Conservation (phyloP, 2,888 invertebrate genomes). For the Hanleya hanleyi region DNA sequence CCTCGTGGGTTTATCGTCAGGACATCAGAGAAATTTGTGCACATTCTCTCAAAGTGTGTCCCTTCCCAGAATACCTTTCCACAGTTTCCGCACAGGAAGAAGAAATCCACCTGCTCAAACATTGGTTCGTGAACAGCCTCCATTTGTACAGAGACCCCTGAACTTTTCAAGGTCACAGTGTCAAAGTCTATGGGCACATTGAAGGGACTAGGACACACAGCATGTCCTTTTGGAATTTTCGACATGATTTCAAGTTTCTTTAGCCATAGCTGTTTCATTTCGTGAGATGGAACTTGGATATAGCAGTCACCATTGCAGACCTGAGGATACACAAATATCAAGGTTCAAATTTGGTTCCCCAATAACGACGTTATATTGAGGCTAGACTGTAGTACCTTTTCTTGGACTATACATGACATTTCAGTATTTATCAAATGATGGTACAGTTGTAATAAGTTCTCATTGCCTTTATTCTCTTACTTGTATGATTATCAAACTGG, state of each 20-base stretch:
- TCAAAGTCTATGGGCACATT: slow-evolving; percentile 11
- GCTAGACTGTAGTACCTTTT: too few species aligned
- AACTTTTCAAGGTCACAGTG: slow-evolving; percentile 12
- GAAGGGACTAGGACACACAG: background rate
- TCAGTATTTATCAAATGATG: too few species aligned
- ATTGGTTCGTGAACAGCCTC: slow-evolving; percentile 75
- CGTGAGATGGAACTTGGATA: slow-evolving; percentile 41
- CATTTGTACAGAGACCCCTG: slow-evolving; percentile 67
- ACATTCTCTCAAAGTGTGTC: slow-evolving; percentile 71
- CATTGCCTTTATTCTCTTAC: too few species aligned
- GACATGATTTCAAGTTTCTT: slow-evolving; percentile 9
- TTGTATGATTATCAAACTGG: too few species aligned
- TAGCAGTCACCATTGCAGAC: slow-evolving; percentile 58
- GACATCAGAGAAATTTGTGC: slow-evolving; percentile 64
- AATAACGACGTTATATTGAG: too few species aligned
- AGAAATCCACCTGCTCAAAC: slow-evolving; percentile 76
- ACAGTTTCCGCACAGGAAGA: slow-evolving; percentile 82
- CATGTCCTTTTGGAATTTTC: background rate
- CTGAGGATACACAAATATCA: slow-evolving; percentile 37
- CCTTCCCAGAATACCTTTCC: slow-evolving; percentile 86
- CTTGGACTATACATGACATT: too few species aligned
- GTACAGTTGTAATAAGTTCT: too few species aligned
- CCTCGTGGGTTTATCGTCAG: slow-evolving; percentile 22
- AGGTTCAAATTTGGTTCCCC: too few species aligned
- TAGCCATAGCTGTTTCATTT: slow-evolving; percentile 35